Percentiles rank a stretch among this genome's conserved stretches.
phyloP scores from a whole-genome alignment of 2,113 vertebrate genomes.

The Guaruba guarouba region DNA sequence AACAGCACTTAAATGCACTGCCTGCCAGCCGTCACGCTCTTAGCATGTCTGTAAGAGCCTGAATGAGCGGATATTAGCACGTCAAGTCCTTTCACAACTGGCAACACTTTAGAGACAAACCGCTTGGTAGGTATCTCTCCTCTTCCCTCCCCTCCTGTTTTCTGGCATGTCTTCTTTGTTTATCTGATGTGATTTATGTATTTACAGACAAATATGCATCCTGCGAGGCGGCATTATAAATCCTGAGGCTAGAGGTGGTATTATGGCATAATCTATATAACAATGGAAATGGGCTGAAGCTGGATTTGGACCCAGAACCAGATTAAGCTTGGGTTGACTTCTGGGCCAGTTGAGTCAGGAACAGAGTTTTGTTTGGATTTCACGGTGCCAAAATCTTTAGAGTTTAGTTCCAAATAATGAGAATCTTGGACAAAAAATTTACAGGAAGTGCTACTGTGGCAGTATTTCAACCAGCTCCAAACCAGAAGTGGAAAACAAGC shows the following conservation, averaged over 20 bases:
- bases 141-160: constrained; percentile 54
- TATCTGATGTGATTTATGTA: constrained; percentile 73
- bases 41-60: constrained; percentile 65
- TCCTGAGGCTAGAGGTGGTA: constrained; percentile 50
- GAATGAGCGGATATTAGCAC: constrained; percentile 73
- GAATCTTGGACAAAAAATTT: constrained; percentile 64
- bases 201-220: constrained; percentile 66
- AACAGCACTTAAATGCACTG: constrained; percentile 73
- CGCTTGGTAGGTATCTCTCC: constrained; percentile 63
- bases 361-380: constrained; percentile 58
- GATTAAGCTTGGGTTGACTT: constrained; percentile 49
- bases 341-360: constrained; percentile 53
- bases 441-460: constrained; percentile 62
- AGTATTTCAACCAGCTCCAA: constrained; percentile 67
- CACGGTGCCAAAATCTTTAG: constrained; percentile 48
- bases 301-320: constrained; percentile 54
- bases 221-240: constrained; percentile 52
- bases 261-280: constrained; percentile 45
- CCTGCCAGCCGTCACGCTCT: constrained; percentile 72
- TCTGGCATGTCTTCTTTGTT: constrained; percentile 68
- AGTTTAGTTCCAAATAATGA: constrained; percentile 63
- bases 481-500: constrained; percentile 70
- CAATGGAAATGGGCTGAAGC: constrained; percentile 30
- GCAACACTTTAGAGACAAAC: constrained; percentile 71
- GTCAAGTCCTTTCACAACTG: constrained; percentile 72